Conservation (phyloP, 2,113 vertebrate species). For the Puntigrus tetrazona region DNA sequence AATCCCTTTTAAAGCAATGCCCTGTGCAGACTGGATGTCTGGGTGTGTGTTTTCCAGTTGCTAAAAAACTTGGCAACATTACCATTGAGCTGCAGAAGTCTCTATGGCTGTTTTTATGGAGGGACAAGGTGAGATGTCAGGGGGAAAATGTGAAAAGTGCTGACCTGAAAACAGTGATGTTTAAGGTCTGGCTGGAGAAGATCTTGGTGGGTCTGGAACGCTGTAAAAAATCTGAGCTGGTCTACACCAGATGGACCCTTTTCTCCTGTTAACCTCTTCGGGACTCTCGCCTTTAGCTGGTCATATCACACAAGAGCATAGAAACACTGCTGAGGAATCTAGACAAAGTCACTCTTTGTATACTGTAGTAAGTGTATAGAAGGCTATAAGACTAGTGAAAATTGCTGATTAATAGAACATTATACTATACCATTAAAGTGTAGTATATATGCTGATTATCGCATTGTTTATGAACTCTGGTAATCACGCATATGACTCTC, state of each 20-base stretch:
- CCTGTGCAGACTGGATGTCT: not conserved
- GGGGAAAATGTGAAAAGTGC: not conserved
- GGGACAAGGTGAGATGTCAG: slow-evolving; percentile 15
- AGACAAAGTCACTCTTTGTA: not conserved
- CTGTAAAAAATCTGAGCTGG: slow-evolving; percentile 33
- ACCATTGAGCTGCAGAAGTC: not conserved
- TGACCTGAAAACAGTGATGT: not conserved
- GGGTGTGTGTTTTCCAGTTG: not conserved
- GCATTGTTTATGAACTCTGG: not conserved
- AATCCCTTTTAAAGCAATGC: not conserved
- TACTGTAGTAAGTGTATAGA: not conserved
- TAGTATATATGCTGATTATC: not conserved
- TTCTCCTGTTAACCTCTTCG: slow-evolving; percentile 27
- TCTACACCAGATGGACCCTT: slow-evolving; percentile 17
- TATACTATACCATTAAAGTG: not conserved
- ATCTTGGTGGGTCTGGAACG: slow-evolving; percentile 29
- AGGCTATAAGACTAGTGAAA: not conserved
- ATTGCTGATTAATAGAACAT: not conserved
- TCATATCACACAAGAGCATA: slow-evolving; percentile 2
- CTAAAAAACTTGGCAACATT: not conserved
- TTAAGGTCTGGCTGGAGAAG: not conserved
- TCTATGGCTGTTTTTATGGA: not conserved
- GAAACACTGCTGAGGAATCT: not conserved
- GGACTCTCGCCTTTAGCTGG: not conserved
- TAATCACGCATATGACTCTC: not conserved